Conservation (phyloP, 2,888 invertebrate species). For the Yponomeuta malinellus region DNA sequence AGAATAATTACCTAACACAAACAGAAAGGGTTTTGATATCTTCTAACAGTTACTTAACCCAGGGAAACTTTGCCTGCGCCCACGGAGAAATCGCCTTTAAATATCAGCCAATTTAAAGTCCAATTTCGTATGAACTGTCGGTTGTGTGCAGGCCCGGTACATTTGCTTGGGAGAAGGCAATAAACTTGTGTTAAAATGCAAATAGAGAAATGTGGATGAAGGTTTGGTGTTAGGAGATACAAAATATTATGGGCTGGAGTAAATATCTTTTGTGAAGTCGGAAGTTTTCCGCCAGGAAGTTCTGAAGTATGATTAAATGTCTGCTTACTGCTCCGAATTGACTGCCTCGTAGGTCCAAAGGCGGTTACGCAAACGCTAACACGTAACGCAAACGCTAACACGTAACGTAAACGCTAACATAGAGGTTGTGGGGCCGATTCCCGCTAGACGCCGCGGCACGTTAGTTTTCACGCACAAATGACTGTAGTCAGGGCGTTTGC, state of each 20-base stretch:
- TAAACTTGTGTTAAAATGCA: slow-evolving; percentile 32
- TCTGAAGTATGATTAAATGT: neutral
- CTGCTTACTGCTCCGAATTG: no score
- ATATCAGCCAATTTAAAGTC: neutral
- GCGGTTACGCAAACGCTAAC: no score
- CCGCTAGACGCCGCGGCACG: no score
- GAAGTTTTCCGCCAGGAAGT: neutral
- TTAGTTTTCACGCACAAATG: no score
- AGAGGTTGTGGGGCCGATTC: no score
- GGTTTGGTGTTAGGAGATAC: slow-evolving; percentile 10
- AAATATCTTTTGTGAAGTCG: slow-evolving; percentile 1
- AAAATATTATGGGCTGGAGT: neutral
- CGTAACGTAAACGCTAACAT: no score
- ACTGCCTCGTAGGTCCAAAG: no score
- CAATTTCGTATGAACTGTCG: neutral
- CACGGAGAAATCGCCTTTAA: neutral
- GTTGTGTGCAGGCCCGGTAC: slow-evolving; percentile 1
- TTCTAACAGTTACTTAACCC: slow-evolving; percentile 19
- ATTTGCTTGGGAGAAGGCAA: slow-evolving; percentile 21
- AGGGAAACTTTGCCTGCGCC: neutral
- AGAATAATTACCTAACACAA: slow-evolving; percentile 57
- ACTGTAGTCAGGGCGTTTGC: no score
- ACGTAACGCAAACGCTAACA: no score
- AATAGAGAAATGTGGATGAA: slow-evolving; percentile 23
- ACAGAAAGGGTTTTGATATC: slow-evolving; percentile 33